A percentile compares a stretch with the other conserved stretches of the same genome.
phyloP scores from a whole-genome alignment of 2,113 vertebrate species.

The Pelmatolapia mariae region DNA sequence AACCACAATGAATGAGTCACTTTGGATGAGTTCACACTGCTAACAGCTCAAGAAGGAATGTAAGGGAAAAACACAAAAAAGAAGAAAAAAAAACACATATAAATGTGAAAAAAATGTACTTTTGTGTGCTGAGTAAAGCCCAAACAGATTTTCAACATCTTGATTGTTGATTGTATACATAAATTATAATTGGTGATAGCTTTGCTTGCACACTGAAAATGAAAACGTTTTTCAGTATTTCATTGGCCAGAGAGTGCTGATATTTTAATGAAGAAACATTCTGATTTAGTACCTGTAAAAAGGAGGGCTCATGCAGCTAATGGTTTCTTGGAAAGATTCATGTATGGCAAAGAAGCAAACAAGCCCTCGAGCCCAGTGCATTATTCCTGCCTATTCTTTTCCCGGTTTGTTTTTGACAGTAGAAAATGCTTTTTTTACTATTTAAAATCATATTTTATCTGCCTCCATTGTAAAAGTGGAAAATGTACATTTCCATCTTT shows the following conservation, averaged over 20 bases:
- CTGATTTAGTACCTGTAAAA: neutral
- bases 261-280: neutral
- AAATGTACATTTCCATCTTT: neutral
- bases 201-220: neutral
- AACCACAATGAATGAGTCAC: conserved; percentile 50
- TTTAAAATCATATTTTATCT: neutral
- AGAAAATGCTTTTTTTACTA: neutral
- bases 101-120: neutral
- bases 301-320: neutral
- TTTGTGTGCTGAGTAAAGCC: neutral
- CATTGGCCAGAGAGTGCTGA: neutral
- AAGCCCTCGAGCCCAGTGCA: neutral
- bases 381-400: neutral
- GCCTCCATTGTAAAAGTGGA: rapidly evolving
- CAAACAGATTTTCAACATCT: neutral
- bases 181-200: conserved; percentile 7
- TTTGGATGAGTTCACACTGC: conserved; percentile 37
- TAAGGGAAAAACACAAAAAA: neutral
- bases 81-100: neutral
- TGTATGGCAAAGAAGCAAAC: neutral
- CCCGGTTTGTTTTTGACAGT: neutral
- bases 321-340: neutral
- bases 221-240: neutral
- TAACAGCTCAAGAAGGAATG: conserved; percentile 2
- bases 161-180: neutral